These are phyloP conservation scores for Nephrotoma flavescens DNA, from an alignment of 2,888 invertebrate species.

Conservation along the genomic window DNA sequence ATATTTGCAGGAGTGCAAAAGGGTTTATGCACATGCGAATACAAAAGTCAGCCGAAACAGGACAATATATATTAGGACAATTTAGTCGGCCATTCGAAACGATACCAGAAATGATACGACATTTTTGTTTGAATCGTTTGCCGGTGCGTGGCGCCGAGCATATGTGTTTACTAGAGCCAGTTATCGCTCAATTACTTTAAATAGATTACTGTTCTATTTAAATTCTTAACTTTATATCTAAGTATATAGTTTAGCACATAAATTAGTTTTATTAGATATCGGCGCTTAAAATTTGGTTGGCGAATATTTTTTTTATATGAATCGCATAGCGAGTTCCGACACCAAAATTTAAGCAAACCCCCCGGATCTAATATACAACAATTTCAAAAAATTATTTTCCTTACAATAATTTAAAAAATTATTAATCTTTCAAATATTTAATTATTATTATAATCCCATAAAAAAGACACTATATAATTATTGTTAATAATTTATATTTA, in stretches of 20 bases:
- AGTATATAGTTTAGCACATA: neutral
- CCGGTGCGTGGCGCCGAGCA: slow-evolving; percentile 93
- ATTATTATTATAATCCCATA: neutral
- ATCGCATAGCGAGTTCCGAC: neutral
- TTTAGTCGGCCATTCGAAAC: slow-evolving; percentile 85
- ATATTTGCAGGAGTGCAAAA: slow-evolving; percentile 68
- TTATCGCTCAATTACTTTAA: slow-evolving; percentile 68
- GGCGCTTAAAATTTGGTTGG: neutral
- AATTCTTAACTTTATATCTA: neutral
- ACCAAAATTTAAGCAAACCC: neutral
- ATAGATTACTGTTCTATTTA: neutral
- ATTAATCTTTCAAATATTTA: neutral
- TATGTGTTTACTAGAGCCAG: slow-evolving; percentile 86
- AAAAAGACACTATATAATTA: neutral
- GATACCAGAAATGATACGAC: slow-evolving; percentile 89
- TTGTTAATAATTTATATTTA: neutral
- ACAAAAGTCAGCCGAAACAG: slow-evolving; percentile 54
- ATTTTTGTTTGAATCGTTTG: slow-evolving; percentile 83
- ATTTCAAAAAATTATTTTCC: neutral
- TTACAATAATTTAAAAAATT: neutral
- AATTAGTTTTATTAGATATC: neutral
- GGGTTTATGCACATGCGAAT: slow-evolving; percentile 98
- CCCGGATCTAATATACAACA: neutral
- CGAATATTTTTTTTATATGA: neutral
- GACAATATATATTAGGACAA: slow-evolving; percentile 79